Evolutionary conservation across 2,113 vertebrate species (phyloP).

Genomic region (Engystomops pustulosus): DNA sequence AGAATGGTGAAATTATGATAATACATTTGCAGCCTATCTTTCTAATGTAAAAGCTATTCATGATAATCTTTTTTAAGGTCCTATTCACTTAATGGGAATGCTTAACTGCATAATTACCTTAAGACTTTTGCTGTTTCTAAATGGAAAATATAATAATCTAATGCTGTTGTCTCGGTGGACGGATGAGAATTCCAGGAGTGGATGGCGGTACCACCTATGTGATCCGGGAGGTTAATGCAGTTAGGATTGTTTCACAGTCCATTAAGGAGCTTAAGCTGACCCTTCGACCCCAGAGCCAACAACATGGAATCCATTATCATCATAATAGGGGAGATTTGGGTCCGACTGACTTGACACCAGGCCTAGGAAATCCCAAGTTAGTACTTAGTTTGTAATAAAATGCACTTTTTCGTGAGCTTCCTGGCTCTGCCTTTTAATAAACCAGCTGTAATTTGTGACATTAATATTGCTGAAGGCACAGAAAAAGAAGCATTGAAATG

Average conservation of each 20-base stretch:
- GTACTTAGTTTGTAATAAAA: constrained; percentile 82
- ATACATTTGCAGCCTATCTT: constrained; percentile 63
- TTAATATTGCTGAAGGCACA: constrained; percentile 88
- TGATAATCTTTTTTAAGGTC: constrained; percentile 80
- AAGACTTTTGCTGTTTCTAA: constrained; percentile 80
- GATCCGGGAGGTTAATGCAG: constrained; percentile 99
- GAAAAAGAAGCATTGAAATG: constrained; percentile 88
- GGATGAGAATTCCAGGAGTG: constrained; percentile 86
- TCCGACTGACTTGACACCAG: constrained; percentile 83
- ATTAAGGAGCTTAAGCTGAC: constrained; percentile 99
- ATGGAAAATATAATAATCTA: constrained; percentile 89
- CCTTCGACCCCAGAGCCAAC: constrained; percentile 91
- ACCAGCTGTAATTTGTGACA: constrained; percentile 85
- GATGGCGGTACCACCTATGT: constrained; percentile 86
- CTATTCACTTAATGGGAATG: constrained; percentile 80
- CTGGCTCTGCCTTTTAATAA: constrained; percentile 82
- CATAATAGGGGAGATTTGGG: constrained; percentile 87
- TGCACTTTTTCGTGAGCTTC: constrained; percentile 79
- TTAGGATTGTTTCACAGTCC: constrained; percentile 99
- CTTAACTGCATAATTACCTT: constrained; percentile 84
- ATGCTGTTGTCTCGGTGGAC: constrained; percentile 87
- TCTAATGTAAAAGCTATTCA: constrained; percentile 66
- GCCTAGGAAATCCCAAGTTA: constrained; percentile 89
- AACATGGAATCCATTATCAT: constrained; percentile 99
- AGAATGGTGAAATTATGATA: constrained; percentile 68